These are phyloP conservation scores for Tupaia chinensis DNA, from an alignment of 2,113 vertebrate genomes.

Conservation along the genomic window DNA sequence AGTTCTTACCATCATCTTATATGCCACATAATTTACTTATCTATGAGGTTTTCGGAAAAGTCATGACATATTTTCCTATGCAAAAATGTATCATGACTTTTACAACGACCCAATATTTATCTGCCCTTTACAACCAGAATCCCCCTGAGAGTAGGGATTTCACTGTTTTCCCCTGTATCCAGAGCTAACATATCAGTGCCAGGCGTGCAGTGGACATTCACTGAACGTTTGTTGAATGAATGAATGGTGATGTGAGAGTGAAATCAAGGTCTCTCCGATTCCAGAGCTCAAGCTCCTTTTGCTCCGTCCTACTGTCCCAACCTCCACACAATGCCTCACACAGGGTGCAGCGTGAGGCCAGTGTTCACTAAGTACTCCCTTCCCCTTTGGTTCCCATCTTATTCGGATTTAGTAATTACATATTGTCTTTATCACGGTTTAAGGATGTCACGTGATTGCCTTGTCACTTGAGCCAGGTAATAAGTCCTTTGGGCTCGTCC, in stretches of 20 bases:
- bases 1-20: background rate
- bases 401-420: background rate
- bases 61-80: no score
- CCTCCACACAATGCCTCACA: background rate
- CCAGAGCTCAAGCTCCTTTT: background rate
- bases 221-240: conserved; percentile 1
- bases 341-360: fast-evolving
- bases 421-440: background rate
- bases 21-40: background rate
- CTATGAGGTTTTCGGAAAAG: background rate
- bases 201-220: no score
- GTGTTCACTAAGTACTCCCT: background rate
- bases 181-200: background rate
- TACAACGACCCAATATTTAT: background rate
- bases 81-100: no score
- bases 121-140: background rate
- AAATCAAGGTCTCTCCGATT: background rate
- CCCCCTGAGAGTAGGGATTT: background rate
- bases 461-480: background rate
- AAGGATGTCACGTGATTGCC: background rate
- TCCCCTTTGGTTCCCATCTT: background rate
- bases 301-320: background rate
- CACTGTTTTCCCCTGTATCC: background rate
- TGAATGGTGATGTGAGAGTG: background rate
- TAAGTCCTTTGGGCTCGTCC: background rate